Evolutionary conservation across 2,797 vertebrate species (phyloP).

Genomic region (Coracias cyanogaster): DNA sequence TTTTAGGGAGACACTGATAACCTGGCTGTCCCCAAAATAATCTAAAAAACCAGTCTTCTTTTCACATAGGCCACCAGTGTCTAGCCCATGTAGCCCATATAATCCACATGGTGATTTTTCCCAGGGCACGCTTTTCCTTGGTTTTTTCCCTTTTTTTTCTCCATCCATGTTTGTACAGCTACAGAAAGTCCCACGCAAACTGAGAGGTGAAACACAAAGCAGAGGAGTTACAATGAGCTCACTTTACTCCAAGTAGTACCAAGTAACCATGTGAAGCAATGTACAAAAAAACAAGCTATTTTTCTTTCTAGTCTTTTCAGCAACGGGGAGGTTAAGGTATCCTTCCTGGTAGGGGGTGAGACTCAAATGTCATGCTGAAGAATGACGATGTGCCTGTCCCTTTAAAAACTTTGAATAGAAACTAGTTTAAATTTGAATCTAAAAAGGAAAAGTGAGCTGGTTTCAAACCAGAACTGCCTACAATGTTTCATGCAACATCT

Average conservation of each 20-base stretch:
- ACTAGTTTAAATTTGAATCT: conserved; percentile 42
- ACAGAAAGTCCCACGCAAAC: not conserved
- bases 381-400: not conserved
- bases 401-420: conserved; percentile 38
- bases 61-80: not conserved
- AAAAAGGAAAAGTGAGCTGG: conserved; percentile 26
- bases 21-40: not conserved
- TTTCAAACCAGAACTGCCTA: not conserved
- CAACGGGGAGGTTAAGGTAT: conserved; percentile 15
- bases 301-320: conserved; percentile 25
- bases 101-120: not conserved
- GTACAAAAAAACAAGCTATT: not conserved
- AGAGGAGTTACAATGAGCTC: not conserved
- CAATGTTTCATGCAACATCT: not conserved
- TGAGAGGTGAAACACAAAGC: not conserved
- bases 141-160: not conserved
- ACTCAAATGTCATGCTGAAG: not conserved
- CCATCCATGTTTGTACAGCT: not conserved
- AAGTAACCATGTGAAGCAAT: not conserved
- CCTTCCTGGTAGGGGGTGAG: not conserved
- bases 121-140: not conserved
- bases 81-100: not conserved
- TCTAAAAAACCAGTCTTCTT: not conserved
- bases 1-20: not conserved
- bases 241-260: conserved; percentile 4